A percentile compares a stretch with the other conserved stretches of the same genome.
Conservation (phyloP, 2,797 vertebrate genomes). For the Schizothorax lantsangensis region DNA sequence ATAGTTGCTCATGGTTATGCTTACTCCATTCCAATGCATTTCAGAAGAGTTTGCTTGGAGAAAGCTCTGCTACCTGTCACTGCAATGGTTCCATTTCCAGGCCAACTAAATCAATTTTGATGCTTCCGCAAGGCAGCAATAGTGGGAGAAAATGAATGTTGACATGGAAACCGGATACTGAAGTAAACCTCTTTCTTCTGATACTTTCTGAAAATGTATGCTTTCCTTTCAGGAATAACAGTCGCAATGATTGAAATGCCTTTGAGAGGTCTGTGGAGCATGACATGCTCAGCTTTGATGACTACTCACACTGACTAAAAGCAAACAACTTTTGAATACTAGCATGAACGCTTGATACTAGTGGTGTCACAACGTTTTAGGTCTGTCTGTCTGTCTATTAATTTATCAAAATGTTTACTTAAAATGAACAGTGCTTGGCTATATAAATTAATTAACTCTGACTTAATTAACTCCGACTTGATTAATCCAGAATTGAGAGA, state of each 20-base stretch:
- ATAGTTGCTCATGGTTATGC: conserved; percentile 56
- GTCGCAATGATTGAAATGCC: conserved; percentile 24
- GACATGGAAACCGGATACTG: conserved; percentile 62
- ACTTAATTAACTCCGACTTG: background rate
- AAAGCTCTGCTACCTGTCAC: conserved; percentile 56
- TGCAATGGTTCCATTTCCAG: conserved; percentile 66
- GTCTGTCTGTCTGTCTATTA: background rate
- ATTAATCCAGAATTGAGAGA: background rate
- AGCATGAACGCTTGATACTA: conserved; percentile 6
- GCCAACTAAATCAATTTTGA: conserved; percentile 61
- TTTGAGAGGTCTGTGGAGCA: background rate
- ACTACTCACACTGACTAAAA: background rate
- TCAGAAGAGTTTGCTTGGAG: conserved; percentile 53
- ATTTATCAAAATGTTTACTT: background rate
- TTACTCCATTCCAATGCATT: conserved; percentile 60
- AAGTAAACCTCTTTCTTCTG: conserved; percentile 18
- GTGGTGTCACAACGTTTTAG: background rate
- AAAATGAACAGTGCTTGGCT: background rate
- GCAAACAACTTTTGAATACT: background rate
- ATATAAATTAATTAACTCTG: background rate
- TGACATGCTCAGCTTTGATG: conserved; percentile 3
- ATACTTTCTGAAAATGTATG: conserved; percentile 18
- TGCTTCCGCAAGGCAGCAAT: conserved; percentile 63
- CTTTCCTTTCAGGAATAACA: conserved; percentile 25
- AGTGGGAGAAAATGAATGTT: conserved; percentile 59